A percentile compares a stretch with the other conserved stretches of the same genome.
Evolutionary conservation across 2,888 invertebrate genomes (phyloP).

Genomic region (Dynastes tityus): DNA sequence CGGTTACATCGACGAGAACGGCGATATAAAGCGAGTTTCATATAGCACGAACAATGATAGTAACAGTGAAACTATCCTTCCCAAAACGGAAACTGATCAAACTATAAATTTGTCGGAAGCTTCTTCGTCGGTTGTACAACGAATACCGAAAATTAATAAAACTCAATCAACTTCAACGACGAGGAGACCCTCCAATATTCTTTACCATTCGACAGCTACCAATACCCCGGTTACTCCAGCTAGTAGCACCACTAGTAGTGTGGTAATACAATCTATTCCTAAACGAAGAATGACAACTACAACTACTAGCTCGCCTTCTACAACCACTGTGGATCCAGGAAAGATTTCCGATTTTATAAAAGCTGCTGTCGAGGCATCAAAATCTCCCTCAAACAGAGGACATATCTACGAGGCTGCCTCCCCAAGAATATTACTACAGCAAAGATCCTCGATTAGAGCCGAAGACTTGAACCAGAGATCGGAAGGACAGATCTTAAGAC

Average conservation of each 20-base stretch:
- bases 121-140: constrained; percentile 65
- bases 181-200: constrained; percentile 72
- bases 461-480: constrained; percentile 58
- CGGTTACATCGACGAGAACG: constrained; percentile 84
- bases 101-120: not conserved
- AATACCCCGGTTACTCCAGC: constrained; percentile 74
- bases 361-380: constrained; percentile 61
- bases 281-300: constrained; percentile 71
- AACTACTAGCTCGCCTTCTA: constrained; percentile 66
- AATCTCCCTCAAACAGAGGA: constrained; percentile 65
- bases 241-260: constrained; percentile 68
- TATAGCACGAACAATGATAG: constrained; percentile 77
- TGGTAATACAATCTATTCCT: constrained; percentile 79
- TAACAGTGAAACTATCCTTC: constrained; percentile 64
- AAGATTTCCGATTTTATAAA: constrained; percentile 62
- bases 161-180: constrained; percentile 73
- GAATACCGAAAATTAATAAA: constrained; percentile 67
- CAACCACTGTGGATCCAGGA: constrained; percentile 64
- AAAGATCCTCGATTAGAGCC: constrained; percentile 61
- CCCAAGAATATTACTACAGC: constrained; percentile 66
- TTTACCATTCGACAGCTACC: constrained; percentile 56
- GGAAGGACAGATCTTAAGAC: constrained; percentile 67
- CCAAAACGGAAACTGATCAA: constrained; percentile 62
- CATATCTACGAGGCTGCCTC: constrained; percentile 65
- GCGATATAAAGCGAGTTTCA: constrained; percentile 85